A percentile compares a stretch with the other conserved stretches of the same genome.
phyloP scores from a whole-genome alignment of 2,113 vertebrate species.

The Eptatretus burgeri region DNA sequence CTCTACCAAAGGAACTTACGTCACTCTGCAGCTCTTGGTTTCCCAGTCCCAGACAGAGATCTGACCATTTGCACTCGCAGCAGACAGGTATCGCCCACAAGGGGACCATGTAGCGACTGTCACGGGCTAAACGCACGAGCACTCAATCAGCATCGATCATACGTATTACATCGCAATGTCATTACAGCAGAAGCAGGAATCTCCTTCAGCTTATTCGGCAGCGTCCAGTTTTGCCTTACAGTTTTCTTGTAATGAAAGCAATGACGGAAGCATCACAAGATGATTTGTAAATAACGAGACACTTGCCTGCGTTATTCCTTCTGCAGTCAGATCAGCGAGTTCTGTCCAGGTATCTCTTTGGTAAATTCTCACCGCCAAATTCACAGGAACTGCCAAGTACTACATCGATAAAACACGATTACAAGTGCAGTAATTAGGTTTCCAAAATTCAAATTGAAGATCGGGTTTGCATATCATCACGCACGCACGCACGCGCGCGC shows the following conservation, averaged over 20 bases:
- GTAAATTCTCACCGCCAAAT: constrained; percentile 39
- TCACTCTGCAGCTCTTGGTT: constrained; percentile 41
- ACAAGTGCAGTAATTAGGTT: too few species aligned
- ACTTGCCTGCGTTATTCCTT: constrained; percentile 35
- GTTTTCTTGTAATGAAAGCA: too few species aligned
- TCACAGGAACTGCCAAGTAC: constrained; percentile 63
- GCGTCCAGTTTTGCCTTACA: too few species aligned
- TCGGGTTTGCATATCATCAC: too few species aligned
- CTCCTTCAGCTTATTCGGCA: too few species aligned
- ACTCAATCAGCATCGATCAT: constrained; percentile 1
- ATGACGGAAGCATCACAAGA: too few species aligned
- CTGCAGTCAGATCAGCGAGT: constrained; percentile 25
- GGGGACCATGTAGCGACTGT: constrained; percentile 68
- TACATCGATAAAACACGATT: not conserved
- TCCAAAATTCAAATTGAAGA: too few species aligned
- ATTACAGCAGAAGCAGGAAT: not conserved
- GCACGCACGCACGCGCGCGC: too few species aligned
- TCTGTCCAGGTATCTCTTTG: constrained; percentile 41
- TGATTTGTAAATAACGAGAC: not conserved
- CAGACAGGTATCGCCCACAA: constrained; percentile 44
- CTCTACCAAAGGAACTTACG: constrained; percentile 19
- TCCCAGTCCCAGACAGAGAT: constrained; percentile 42
- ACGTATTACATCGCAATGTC: not conserved
- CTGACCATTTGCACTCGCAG: constrained; percentile 34
- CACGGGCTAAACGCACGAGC: constrained; percentile 24